Percentiles rank a stretch among this genome's conserved stretches.
Evolutionary conservation across 2,888 invertebrate species (phyloP).

Genomic region (Parasteatoda lunata): DNA sequence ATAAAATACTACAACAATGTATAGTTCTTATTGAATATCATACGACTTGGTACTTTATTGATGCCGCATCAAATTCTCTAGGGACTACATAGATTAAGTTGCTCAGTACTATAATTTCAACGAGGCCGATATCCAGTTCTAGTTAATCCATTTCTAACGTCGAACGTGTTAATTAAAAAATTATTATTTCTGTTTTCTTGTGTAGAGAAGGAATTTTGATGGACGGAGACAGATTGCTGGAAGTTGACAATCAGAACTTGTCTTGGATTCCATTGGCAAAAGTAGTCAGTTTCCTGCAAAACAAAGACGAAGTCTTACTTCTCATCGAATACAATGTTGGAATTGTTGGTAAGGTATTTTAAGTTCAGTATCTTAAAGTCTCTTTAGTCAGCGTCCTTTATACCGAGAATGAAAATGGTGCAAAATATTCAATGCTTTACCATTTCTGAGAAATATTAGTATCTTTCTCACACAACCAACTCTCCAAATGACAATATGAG

Average conservation of each 20-base stretch:
- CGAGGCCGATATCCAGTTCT: not conserved
- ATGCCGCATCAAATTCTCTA: no score
- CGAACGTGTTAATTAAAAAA: no score
- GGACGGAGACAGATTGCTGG: constrained; percentile 39
- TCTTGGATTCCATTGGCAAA: constrained; percentile 35
- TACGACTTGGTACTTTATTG: no score
- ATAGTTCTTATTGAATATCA: no score
- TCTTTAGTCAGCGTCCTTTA: no score
- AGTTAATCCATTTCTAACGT: not conserved
- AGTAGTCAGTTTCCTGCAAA: constrained; percentile 22
- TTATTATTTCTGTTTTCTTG: no score
- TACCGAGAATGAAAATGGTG: not conserved
- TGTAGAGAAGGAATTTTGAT: constrained; percentile 13
- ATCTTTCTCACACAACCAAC: not conserved
- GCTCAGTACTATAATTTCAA: no score
- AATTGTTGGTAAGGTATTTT: constrained; percentile 30
- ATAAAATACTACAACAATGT: no score
- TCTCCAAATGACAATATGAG: no score
- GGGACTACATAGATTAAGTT: no score
- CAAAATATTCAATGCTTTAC: not conserved
- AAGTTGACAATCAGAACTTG: constrained; percentile 21
- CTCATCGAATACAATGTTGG: constrained; percentile 35
- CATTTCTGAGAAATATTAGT: not conserved
- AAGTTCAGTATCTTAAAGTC: not conserved
- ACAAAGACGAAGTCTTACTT: constrained; percentile 27